phyloP scores from a whole-genome alignment of 2,113 vertebrate species.

The Gambusia holbrooki region DNA sequence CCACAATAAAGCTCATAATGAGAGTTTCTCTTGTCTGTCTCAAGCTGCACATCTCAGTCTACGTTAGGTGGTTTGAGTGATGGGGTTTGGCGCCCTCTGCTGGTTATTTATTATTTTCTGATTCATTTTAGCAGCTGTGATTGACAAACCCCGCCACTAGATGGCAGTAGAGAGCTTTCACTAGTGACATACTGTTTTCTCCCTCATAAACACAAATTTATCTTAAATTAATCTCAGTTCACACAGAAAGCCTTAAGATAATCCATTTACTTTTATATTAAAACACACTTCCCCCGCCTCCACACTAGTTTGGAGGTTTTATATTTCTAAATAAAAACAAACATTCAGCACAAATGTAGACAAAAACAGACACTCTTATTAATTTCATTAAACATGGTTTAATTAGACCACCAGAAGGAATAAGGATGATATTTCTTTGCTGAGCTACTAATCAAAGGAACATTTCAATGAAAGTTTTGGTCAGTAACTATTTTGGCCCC shows the following conservation, averaged over 20 bases:
- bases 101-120: constrained; percentile 14
- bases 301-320: background rate
- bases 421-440: constrained; percentile 48
- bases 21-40: background rate
- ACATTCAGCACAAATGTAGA: background rate
- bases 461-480: constrained; percentile 55
- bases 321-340: background rate
- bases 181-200: constrained; percentile 6
- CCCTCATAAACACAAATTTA: constrained; percentile 27
- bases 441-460: constrained; percentile 61
- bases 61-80: constrained; percentile 2
- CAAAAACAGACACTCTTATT: constrained; percentile 19
- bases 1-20: background rate
- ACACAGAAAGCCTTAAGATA: constrained; percentile 11
- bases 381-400: constrained; percentile 53
- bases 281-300: background rate
- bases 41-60: background rate
- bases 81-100: constrained; percentile 17
- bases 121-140: background rate
- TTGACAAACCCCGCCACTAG: constrained; percentile 57
- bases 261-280: background rate
- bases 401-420: constrained; percentile 55
- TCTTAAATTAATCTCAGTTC: constrained; percentile 22
- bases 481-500: constrained; percentile 52
- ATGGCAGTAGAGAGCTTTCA: constrained; percentile 59